These are phyloP conservation scores for Hybos culiciformis DNA, from an alignment of 2,888 invertebrate species.

Conservation along the genomic window DNA sequence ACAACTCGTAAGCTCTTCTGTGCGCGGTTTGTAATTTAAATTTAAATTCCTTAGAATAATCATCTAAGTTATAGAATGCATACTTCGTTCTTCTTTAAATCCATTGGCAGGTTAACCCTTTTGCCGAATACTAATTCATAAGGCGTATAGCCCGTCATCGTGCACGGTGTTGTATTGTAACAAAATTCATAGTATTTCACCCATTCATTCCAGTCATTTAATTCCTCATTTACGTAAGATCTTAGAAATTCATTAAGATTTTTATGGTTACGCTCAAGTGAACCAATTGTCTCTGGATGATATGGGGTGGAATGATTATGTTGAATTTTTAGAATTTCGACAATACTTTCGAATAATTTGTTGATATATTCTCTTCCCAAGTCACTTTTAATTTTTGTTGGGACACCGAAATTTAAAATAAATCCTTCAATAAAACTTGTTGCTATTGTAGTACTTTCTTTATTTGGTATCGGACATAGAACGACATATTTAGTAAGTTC, in stretches of 20 bases:
- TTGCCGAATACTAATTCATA: neutral
- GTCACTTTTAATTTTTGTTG: slow-evolving; percentile 8
- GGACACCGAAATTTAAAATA: slow-evolving; percentile 9
- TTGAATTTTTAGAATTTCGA: neutral
- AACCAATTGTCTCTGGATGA: slow-evolving; percentile 6
- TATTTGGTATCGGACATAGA: slow-evolving; percentile 11
- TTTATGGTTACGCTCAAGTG: slow-evolving; percentile 10
- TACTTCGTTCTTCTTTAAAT: neutral
- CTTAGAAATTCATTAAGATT: slow-evolving; percentile 9
- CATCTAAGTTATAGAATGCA: neutral
- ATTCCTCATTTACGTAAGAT: slow-evolving; percentile 3
- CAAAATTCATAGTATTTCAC: slow-evolving; percentile 4
- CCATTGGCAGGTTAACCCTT: neutral
- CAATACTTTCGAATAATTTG: neutral
- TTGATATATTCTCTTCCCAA: slow-evolving; percentile 7
- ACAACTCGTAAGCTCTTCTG: neutral
- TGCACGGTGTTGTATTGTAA: slow-evolving; percentile 6
- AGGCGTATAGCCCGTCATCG: slow-evolving; percentile 1
- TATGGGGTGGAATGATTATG: slow-evolving; percentile 1
- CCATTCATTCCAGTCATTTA: slow-evolving; percentile 11
- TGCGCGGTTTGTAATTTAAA: neutral
- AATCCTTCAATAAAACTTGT: slow-evolving; percentile 13
- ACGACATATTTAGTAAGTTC: slow-evolving; percentile 9
- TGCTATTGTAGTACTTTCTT: slow-evolving; percentile 14
- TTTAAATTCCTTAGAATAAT: neutral